Evolutionary conservation across 2,797 vertebrate species (phyloP).

Genomic region (Kryptopterus vitreolus): DNA sequence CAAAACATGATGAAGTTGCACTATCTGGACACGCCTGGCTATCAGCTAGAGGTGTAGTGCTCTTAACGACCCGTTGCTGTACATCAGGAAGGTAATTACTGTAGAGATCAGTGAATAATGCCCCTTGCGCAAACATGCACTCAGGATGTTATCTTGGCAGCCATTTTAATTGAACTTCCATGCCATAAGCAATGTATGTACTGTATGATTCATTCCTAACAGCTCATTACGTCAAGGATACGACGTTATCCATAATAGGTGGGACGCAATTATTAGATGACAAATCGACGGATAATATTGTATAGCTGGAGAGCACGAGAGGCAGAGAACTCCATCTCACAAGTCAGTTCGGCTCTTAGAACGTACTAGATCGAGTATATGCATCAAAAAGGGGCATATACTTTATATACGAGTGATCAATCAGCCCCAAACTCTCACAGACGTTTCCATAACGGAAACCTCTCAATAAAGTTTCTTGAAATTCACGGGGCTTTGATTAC

Average conservation of each 20-base stretch:
- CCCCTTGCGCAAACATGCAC: conserved; percentile 39
- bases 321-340: not conserved
- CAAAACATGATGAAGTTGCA: conserved; percentile 23
- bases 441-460: conserved; percentile 54
- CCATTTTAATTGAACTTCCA: conserved; percentile 57
- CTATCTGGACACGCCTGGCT: conserved; percentile 32
- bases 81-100: conserved; percentile 56
- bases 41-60: conserved; percentile 37
- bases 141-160: conserved; percentile 46
- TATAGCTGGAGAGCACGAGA: conserved; percentile 1
- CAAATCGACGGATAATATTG: conserved; percentile 34
- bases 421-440: conserved; percentile 29
- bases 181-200: conserved; percentile 44
- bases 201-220: conserved; percentile 41
- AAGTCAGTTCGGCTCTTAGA: not conserved
- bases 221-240: conserved; percentile 49
- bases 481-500: conserved; percentile 59
- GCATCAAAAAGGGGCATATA: no score
- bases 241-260: conserved; percentile 36
- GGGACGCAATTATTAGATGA: conserved; percentile 47
- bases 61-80: conserved; percentile 47
- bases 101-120: conserved; percentile 51
- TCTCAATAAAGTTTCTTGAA: conserved; percentile 60
- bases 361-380: no score
- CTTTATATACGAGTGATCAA: conserved; percentile 45